These are phyloP conservation scores for Zhuqinia jingwanae DNA, from an alignment of 2,888 invertebrate species.

Conservation along the genomic window DNA sequence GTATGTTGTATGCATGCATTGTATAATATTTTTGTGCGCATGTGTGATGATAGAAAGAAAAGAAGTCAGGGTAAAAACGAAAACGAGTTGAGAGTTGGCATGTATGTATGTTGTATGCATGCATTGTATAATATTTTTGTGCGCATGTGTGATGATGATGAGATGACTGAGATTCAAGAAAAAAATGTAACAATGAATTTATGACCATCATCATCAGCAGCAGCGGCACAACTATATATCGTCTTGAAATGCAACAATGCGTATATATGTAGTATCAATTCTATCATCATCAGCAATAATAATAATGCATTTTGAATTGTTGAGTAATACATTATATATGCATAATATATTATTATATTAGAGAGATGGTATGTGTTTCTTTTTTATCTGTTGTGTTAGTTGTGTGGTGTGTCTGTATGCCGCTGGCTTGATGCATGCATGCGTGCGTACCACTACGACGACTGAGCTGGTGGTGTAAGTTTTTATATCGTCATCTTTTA, in stretches of 20 bases:
- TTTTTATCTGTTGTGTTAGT: background rate
- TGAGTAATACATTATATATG: constrained; percentile 21
- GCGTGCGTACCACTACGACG: background rate
- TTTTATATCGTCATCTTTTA: constrained; percentile 18
- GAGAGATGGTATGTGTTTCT: background rate
- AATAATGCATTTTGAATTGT: constrained; percentile 42
- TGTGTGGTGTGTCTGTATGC: constrained; percentile 36
- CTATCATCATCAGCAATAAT: constrained; percentile 6
- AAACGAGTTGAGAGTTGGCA: constrained; percentile 24
- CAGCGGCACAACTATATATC: background rate
- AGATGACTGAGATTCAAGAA: constrained; percentile 22
- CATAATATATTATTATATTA: too few species aligned
- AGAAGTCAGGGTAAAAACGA: constrained; percentile 1
- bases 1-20: background rate
- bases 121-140: background rate
- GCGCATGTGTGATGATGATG: background rate
- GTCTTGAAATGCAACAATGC: background rate
- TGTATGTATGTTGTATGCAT: background rate
- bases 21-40: background rate
- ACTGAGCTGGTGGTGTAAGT: constrained; percentile 34
- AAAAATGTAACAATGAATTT: constrained; percentile 51
- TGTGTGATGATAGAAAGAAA: background rate
- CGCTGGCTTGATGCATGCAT: constrained; percentile 63
- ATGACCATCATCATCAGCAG: constrained; percentile 6
- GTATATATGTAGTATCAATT: background rate